Base-by-base conservation (phyloP, 2,797 vertebrate genomes). In the Anabas testudineus region DNA sequence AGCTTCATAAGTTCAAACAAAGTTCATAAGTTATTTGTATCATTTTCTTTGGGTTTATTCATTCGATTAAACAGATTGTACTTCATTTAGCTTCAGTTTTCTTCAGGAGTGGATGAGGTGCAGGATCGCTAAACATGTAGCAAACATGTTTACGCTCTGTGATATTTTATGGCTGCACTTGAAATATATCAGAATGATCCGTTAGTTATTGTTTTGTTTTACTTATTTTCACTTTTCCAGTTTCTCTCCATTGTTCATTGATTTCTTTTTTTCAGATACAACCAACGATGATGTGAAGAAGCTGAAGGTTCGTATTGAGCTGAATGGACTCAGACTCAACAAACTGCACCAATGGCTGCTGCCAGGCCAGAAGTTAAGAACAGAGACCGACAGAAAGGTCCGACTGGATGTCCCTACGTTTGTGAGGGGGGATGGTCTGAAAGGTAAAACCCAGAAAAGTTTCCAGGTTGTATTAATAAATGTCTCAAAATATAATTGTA, bases 291-390 rank as follows among this genome's bases (percentile, higher is more conserved):
- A 97, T 76, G 94, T 96, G 87, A 96, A 95, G 91, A 96, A 96
- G 92, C 95, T 97, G 89, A 97, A 97, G 93, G 96, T 98, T 88
- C 95, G 96, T 92, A 97, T 97, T 83, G 96, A 98, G 94, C 93
- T 97, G 88, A 97, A 95, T 74, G 97, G 97, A 88, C 95, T 98
- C 81, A 93, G 95, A 85, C 95, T 97, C 80, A 96, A 95, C 94
- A 97, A 96, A 81, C 96, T 96, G 83, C 94, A 93, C 82, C 96
- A 94, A 87, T 93, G 94, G 92, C 93, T 94, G 91, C 91, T 90
- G 72, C 60, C 90, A 81, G 86, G 87, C 81, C 90, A 90, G 94
- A 94, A 91, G 87, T 84, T 84, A 83, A n/a, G n/a, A n/a, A 89
- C 77, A 70, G 92, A 93, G 92, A 49, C 53, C 10, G 66, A 77